A percentile compares a stretch with the other conserved stretches of the same genome.
phyloP scores from a whole-genome alignment of 1,140 invertebrate genomes.

The Acyrthosiphon pisum region DNA sequence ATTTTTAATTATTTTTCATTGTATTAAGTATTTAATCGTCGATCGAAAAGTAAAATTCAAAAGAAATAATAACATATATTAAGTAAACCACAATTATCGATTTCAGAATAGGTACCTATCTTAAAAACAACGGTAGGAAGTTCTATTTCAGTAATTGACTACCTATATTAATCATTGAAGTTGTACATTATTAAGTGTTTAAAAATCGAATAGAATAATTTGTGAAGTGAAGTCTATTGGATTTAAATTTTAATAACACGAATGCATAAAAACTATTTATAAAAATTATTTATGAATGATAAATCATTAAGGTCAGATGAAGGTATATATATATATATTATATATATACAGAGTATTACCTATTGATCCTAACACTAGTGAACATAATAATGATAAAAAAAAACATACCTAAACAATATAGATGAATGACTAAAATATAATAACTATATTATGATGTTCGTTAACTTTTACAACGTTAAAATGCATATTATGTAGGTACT shows the following conservation, averaged over 20 bases:
- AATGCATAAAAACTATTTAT: neutral
- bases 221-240: neutral
- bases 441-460: neutral
- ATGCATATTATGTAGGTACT: neutral
- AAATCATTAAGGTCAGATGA: neutral
- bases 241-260: neutral
- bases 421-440: neutral
- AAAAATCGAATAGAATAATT: neutral
- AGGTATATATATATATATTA: no score
- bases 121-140: no score
- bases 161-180: neutral
- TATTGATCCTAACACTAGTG: neutral
- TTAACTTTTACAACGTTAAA: neutral
- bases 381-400: neutral
- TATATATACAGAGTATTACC: neutral
- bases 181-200: neutral
- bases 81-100: neutral
- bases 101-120: neutral
- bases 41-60: neutral
- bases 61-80: neutral
- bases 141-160: no score
- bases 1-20: neutral
- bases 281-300: neutral
- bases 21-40: neutral
- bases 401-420: neutral